phyloP scores from a whole-genome alignment of 2,113 vertebrate genomes.

The Oncorhynchus clarkii region DNA sequence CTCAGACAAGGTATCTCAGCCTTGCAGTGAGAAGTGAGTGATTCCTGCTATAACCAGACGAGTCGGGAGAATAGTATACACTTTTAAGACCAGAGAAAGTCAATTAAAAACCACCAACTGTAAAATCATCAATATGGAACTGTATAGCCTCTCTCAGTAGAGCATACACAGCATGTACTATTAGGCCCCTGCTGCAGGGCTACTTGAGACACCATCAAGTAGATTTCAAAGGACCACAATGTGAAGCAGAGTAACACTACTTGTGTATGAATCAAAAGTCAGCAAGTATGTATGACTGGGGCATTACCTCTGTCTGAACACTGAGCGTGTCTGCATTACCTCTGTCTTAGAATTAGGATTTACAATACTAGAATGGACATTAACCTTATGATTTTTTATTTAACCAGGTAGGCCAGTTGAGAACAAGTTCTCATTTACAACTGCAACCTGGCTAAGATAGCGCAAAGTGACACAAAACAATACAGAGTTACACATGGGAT shows the following conservation, averaged over 20 bases:
- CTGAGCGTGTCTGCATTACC: conserved; percentile 12
- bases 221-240: background rate
- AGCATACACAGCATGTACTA: conserved; percentile 35
- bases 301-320: conserved; percentile 15
- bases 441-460: too few species aligned
- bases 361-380: too few species aligned
- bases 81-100: conserved; percentile 52
- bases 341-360: too few species aligned
- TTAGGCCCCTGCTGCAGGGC: conserved; percentile 21
- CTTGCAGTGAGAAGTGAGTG: conserved; percentile 43
- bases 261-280: background rate
- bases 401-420: too few species aligned
- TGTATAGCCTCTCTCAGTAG: conserved; percentile 33
- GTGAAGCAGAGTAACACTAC: background rate
- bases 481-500: too few species aligned
- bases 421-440: too few species aligned
- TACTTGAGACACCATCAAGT: conserved; percentile 3
- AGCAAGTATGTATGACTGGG: conserved; percentile 4
- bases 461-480: too few species aligned
- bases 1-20: conserved; percentile 26
- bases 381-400: too few species aligned
- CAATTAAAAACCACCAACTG: conserved; percentile 61
- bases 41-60: conserved; percentile 43
- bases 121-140: conserved; percentile 57
- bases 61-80: conserved; percentile 37